phyloP scores from a whole-genome alignment of 2,797 vertebrate species.

The Acanthornis magna region DNA sequence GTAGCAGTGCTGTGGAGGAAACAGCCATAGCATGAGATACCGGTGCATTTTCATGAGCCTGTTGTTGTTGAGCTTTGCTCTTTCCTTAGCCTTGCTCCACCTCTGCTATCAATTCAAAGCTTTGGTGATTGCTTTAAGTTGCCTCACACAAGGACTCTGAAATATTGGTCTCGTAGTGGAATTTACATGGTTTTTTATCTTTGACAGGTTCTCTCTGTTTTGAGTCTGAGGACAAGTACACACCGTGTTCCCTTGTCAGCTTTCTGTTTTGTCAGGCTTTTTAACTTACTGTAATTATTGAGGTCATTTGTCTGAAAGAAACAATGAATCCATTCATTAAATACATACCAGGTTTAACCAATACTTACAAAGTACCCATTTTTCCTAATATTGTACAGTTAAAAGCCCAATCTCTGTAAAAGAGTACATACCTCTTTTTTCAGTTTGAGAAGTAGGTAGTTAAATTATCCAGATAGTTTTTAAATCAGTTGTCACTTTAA shows the following conservation, averaged over 20 bases:
- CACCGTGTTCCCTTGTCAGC: rapidly evolving
- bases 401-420: background rate
- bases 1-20: background rate
- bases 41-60: background rate
- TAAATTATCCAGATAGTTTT: background rate
- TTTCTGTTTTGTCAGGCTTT: background rate
- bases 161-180: background rate
- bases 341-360: background rate
- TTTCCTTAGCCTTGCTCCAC: background rate
- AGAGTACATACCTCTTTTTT: background rate
- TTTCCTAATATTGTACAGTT: background rate
- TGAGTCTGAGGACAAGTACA: background rate
- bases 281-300: background rate
- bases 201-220: background rate
- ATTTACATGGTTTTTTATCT: background rate
- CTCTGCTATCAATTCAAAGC: background rate
- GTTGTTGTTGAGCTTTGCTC: background rate
- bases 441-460: background rate
- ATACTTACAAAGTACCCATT: background rate
- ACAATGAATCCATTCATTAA: rapidly evolving
- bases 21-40: too few relatives aligned
- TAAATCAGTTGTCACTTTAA: background rate
- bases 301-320: background rate
- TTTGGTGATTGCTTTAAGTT: background rate
- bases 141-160: background rate